Evolutionary conservation across 37 sponge, comb jelly and placozoan species (phyloP).

Genomic region (Agelas oroides): DNA sequence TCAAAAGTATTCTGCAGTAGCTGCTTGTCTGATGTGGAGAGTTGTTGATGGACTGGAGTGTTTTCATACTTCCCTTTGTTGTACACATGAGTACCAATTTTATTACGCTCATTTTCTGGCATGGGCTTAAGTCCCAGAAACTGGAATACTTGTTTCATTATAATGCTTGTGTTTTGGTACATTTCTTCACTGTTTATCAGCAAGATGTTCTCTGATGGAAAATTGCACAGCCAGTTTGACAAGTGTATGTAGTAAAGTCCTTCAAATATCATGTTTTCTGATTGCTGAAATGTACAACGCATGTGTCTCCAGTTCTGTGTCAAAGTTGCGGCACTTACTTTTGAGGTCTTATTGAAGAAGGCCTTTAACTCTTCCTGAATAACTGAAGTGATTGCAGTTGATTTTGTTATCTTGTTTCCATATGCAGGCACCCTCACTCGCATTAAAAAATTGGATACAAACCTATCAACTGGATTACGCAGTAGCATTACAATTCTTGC

Average conservation of each 20-base stretch:
- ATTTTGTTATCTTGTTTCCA: background rate
- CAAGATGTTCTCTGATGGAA: conserved; percentile 58
- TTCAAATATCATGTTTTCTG: conserved; percentile 47
- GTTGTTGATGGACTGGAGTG: background rate
- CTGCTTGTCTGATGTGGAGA: background rate
- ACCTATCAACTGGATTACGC: conserved; percentile 53
- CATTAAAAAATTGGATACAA: conserved; percentile 61
- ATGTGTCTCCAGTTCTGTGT: background rate
- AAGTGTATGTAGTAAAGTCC: conserved; percentile 53
- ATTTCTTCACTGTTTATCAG: conserved; percentile 68
- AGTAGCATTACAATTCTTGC: conserved; percentile 50
- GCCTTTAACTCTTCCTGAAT: conserved; percentile 14
- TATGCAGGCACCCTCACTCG: background rate
- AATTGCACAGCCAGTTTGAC: conserved; percentile 65
- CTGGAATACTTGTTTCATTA: conserved; percentile 42
- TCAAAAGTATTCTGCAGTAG: conserved; percentile 14
- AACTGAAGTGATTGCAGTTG: conserved; percentile 15
- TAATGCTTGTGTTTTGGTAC: conserved; percentile 12
- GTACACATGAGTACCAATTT: conserved; percentile 30
- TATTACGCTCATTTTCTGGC: background rate
- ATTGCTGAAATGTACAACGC: conserved; percentile 11
- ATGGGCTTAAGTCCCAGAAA: conserved; percentile 43
- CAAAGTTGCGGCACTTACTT: background rate
- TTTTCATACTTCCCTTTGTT: conserved; percentile 16
- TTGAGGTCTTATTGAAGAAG: background rate